A percentile compares a stretch with the other conserved stretches of the same genome.
phyloP scores from a whole-genome alignment of 2,113 vertebrate genomes.

The Catharus fuscescens region DNA sequence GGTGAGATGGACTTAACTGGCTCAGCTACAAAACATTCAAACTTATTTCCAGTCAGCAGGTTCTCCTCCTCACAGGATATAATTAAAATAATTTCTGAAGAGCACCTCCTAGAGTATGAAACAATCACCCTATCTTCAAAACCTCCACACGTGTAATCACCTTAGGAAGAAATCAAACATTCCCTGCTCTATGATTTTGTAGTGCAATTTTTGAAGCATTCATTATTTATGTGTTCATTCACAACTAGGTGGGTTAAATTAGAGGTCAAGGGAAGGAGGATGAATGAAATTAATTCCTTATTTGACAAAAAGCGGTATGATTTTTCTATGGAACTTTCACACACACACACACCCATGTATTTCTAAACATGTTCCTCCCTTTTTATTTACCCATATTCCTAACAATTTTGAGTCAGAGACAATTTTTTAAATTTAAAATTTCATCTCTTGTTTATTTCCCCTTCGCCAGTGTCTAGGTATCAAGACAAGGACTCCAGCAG shows the following conservation, averaged over 20 bases:
- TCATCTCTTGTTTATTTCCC: neutral
- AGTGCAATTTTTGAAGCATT: neutral
- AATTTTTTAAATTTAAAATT: neutral
- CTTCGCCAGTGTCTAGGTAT: neutral
- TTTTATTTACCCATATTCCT: neutral
- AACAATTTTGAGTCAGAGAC: neutral
- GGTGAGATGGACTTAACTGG: neutral
- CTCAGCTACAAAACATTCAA: neutral
- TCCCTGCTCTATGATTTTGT: neutral
- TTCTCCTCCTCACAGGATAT: neutral
- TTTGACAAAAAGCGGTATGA: neutral
- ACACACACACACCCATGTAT: neutral
- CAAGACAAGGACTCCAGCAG: neutral
- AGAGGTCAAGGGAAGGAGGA: fast-evolving
- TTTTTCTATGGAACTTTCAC: neutral
- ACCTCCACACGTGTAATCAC: neutral
- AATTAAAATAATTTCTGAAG: neutral
- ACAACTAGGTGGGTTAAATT: neutral
- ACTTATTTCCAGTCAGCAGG: neutral
- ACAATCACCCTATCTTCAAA: neutral
- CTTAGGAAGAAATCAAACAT: neutral
- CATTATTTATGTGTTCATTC: neutral
- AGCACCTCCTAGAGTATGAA: neutral
- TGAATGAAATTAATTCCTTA: neutral
- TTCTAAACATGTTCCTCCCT: neutral